Percentiles rank a stretch among this genome's conserved stretches.
phyloP scores from a whole-genome alignment of 2,113 vertebrate species.

The Ivindomyrus marchei region DNA sequence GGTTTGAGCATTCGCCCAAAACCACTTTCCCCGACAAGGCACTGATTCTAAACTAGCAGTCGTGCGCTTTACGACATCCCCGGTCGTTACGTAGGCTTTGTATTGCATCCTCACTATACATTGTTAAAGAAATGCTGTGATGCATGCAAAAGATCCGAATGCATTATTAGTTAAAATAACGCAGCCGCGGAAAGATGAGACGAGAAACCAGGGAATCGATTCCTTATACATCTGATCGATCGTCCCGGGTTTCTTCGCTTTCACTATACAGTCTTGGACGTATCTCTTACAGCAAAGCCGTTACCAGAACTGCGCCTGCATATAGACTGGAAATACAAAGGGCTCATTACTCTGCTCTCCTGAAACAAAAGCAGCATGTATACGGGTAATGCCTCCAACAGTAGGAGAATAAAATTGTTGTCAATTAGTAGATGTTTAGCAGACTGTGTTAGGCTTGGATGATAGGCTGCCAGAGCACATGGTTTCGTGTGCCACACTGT shows the following conservation, averaged over 20 bases:
- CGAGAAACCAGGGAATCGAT: slow-evolving; percentile 11
- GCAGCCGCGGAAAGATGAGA: neutral
- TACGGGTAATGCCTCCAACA: neutral
- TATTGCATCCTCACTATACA: neutral
- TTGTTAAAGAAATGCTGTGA: neutral
- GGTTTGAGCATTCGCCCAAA: neutral
- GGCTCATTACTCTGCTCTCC: neutral
- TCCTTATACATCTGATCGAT: slow-evolving; percentile 19
- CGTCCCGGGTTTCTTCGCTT: neutral
- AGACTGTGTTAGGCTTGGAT: neutral
- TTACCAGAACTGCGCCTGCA: slow-evolving; percentile 14
- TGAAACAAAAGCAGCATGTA: neutral
- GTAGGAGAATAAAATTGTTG: neutral
- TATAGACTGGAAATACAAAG: slow-evolving; percentile 1
- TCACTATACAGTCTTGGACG: slow-evolving; percentile 1
- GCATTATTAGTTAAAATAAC: neutral
- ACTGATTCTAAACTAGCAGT: neutral
- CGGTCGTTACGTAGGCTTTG: neutral
- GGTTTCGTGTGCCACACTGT: neutral
- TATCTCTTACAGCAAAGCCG: neutral
- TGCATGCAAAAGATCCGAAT: neutral
- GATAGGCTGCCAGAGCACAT: neutral
- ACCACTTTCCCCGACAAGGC: neutral
- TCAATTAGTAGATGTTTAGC: neutral
- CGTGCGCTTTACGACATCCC: neutral